These are phyloP conservation scores for Noctilio leporinus DNA, from an alignment of 2,113 vertebrate species.

Conservation along the genomic window DNA sequence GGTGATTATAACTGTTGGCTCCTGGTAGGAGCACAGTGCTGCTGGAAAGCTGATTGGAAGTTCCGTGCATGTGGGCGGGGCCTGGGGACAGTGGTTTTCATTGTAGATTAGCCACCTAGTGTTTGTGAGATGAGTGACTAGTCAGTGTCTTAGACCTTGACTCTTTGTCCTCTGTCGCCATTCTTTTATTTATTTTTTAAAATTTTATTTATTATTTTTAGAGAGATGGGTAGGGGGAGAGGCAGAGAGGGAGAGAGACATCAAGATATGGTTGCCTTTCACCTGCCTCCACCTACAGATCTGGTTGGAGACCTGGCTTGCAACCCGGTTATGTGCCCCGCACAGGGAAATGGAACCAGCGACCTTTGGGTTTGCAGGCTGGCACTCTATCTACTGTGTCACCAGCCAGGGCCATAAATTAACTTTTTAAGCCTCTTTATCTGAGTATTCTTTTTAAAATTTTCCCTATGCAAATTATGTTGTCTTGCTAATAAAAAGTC, in stretches of 20 bases:
- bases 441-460: background rate
- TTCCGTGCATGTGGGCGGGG: fast-evolving
- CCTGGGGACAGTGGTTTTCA: too few species aligned
- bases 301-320: too few species aligned
- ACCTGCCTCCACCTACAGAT: too few species aligned
- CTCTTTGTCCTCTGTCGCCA: background rate
- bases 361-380: too few species aligned
- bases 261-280: too few species aligned
- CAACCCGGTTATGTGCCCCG: too few species aligned
- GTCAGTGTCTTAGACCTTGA: background rate
- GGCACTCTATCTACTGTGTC: too few species aligned
- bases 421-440: background rate
- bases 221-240: too few species aligned
- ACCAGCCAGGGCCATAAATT: background rate
- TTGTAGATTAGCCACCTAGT: background rate
- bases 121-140: background rate
- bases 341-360: too few species aligned
- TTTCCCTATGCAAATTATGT: background rate
- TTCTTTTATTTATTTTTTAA: background rate
- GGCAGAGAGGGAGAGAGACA: too few species aligned
- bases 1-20: background rate
- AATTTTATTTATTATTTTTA: background rate
- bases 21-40: background rate
- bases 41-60: background rate
- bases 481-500: background rate